Evolutionary conservation across 2,888 invertebrate species (phyloP).

Genomic region (Thymelicus acteon): DNA sequence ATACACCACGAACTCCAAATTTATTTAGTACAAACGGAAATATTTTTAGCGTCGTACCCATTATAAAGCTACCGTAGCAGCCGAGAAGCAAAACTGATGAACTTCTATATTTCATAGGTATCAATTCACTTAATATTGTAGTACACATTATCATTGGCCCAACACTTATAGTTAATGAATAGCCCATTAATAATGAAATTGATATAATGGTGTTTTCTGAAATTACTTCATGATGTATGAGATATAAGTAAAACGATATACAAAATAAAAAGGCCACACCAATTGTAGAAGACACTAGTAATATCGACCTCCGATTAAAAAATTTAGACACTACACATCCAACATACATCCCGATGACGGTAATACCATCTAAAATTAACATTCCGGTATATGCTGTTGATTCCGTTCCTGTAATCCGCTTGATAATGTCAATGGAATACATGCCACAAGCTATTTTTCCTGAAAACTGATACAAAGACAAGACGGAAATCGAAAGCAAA

Average conservation of each 20-base stretch:
- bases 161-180: slow-evolving; percentile 54
- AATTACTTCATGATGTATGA: slow-evolving; percentile 39
- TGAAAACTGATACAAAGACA: slow-evolving; percentile 39
- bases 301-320: slow-evolving; percentile 49
- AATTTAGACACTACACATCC: slow-evolving; percentile 54
- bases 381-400: slow-evolving; percentile 44
- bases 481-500: slow-evolving; percentile 22
- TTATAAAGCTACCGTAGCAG: slow-evolving; percentile 14
- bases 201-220: slow-evolving; percentile 49
- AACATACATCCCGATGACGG: slow-evolving; percentile 55
- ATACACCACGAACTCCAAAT: slow-evolving; percentile 40
- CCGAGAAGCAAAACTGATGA: slow-evolving; percentile 11
- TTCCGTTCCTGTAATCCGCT: slow-evolving; percentile 42
- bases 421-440: slow-evolving; percentile 45
- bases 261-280: slow-evolving; percentile 42
- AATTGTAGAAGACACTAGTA: slow-evolving; percentile 46
- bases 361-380: slow-evolving; percentile 46
- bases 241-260: slow-evolving; percentile 46
- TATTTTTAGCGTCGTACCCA: slow-evolving; percentile 37
- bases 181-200: slow-evolving; percentile 54
- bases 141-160: slow-evolving; percentile 55
- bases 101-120: slow-evolving; percentile 38
- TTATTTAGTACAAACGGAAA: slow-evolving; percentile 39
- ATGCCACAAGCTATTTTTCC: slow-evolving; percentile 44
- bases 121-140: slow-evolving; percentile 44